Base-by-base conservation (phyloP, 2,113 vertebrate species). In the Baryphthengus martii region DNA sequence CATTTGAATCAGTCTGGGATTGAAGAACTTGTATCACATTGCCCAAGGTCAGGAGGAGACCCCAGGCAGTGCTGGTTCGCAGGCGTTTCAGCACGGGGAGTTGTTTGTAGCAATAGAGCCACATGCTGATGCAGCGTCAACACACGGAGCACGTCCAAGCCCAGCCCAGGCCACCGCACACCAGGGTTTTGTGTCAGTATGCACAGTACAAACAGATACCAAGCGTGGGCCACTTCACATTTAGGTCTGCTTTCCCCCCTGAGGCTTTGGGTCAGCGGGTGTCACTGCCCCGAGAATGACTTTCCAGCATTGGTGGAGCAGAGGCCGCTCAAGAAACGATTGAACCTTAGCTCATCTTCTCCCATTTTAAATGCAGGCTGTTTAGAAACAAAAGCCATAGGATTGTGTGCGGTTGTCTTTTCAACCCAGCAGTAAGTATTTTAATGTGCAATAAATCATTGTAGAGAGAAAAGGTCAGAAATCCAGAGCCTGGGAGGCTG, bases 111-210 rank as follows among this genome's bases (percentile, higher is more conserved):
- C 62, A 58, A 21, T 5, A 72, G 6, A 85, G 13, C 74, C 78
- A 11, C 84, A 28, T 1, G 25, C 49, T 75, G 74, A 11, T 40
- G 66, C 3, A 15, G 45, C 0, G 0, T 59, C 84, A 81, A 23
- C 66, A 75, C 13, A 3, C 0, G 0, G 63, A 75, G 61, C 40
- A 2, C 0, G 2, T 47, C 49, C 4, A 3, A 81, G 71, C 9
- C 0, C 61, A 79, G 81, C 84, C 80, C 56, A 10, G 66, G 84
- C 37, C 0, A 0, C 39, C 3, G 9, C 70, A 78, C 84, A 9
- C 40, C 0, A 0, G 70, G 84, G 53, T 17, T 70, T 75, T 52
- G 44, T 50, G 66, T 73, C 89, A 73, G 37, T 3, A 18, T 5
- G 49, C 6, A 4, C 61, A 89, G 39, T 23, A 61, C 68, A 85